These are phyloP conservation scores for Rhinophrynus dorsalis DNA, from an alignment of 2,797 vertebrate species.

Conservation along the genomic window DNA sequence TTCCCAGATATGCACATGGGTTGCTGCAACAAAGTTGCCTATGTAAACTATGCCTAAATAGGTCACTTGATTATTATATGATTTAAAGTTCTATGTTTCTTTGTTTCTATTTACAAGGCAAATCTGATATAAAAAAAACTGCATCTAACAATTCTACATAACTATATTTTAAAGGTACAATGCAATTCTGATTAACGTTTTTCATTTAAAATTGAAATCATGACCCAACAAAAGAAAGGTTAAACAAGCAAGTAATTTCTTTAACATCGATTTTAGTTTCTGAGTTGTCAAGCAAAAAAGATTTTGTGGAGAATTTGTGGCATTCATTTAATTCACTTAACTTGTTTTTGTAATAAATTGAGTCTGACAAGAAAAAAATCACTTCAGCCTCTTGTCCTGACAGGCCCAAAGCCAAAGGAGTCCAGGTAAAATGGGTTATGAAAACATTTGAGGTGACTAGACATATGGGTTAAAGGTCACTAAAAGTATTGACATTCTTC, in stretches of 20 bases:
- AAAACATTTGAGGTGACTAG: constrained; percentile 19
- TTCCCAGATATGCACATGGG: no score
- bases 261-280: not conserved
- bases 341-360: constrained; percentile 21
- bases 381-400: constrained; percentile 18
- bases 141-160: no score
- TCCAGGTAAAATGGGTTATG: constrained; percentile 28
- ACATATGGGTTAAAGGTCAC: constrained; percentile 16
- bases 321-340: constrained; percentile 6
- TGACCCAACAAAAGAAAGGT: constrained; percentile 1
- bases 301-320: not conserved
- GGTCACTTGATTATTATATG: no score
- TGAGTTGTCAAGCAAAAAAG: constrained; percentile 5
- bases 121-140: no score
- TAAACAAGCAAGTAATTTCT: constrained; percentile 21
- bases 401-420: constrained; percentile 33
- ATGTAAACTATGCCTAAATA: no score
- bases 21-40: no score
- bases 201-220: not conserved
- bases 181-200: no score
- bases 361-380: constrained; percentile 9
- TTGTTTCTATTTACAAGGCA: no score
- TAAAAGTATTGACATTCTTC: constrained; percentile 39
- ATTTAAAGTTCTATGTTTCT: no score
- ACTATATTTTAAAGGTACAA: no score